These are phyloP conservation scores for Bombus confusus DNA, from an alignment of 1,140 invertebrate genomes.

Conservation along the genomic window DNA sequence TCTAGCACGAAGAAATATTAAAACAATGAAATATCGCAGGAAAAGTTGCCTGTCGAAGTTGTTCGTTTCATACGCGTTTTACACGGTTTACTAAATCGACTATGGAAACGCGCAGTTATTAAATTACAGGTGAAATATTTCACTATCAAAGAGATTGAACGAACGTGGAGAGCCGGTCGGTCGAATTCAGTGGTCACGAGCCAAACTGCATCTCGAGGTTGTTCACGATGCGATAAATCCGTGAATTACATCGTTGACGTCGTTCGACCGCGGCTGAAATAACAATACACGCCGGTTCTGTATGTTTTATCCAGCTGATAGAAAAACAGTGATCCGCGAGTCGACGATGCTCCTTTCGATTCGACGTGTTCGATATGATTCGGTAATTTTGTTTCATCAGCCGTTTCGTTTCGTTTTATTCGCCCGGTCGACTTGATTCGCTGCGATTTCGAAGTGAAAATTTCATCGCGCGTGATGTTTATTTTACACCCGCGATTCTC, in stretches of 20 bases:
- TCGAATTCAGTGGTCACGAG: background rate
- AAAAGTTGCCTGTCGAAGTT: no score
- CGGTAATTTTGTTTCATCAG: background rate
- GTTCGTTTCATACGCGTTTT: background rate
- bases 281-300: conserved; percentile 3
- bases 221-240: conserved; percentile 30
- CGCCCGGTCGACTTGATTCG: no score
- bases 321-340: conserved; percentile 8
- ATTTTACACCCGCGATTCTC: background rate
- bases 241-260: conserved; percentile 34
- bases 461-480: background rate
- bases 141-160: background rate
- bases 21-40: no score
- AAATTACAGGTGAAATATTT: conserved; percentile 2
- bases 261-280: conserved; percentile 32
- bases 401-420: background rate
- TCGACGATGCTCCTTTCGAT: conserved; percentile 1
- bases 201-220: conserved; percentile 23
- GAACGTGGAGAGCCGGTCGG: background rate
- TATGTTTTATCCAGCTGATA: conserved; percentile 28
- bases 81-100: background rate
- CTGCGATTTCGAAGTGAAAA: background rate
- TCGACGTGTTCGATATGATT: background rate
- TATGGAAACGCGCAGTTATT: background rate
- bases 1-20: no score